Evolutionary conservation across 2,113 vertebrate genomes (phyloP).

Genomic region (Engraulis encrasicolus): DNA sequence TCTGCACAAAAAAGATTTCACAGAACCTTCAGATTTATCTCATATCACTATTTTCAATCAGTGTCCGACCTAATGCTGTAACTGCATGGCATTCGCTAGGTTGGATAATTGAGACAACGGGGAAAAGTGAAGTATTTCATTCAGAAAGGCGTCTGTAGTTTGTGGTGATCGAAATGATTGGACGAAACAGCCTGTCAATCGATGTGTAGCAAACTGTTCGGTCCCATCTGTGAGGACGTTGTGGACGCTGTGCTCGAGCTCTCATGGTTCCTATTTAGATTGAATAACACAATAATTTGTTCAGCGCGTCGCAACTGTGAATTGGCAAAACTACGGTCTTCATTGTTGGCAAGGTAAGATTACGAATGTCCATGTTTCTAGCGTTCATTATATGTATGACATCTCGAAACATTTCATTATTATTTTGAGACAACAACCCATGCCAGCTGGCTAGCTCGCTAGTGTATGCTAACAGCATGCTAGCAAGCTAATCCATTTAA

Average conservation of each 20-base stretch:
- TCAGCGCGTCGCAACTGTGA: not conserved
- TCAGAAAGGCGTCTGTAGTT: not conserved
- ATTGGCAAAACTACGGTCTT: not conserved
- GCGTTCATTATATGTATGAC: not conserved
- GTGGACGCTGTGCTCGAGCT: slow-evolving; percentile 11
- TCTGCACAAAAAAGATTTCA: no score
- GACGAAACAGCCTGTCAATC: slow-evolving; percentile 69
- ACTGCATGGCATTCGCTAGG: not conserved
- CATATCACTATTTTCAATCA: no score
- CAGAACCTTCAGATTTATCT: no score
- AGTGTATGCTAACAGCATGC: not conserved
- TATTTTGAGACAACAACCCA: not conserved
- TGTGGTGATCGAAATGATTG: slow-evolving; percentile 55
- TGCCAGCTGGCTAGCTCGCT: slow-evolving; percentile 1
- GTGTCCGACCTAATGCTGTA: not conserved
- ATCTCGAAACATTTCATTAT: not conserved
- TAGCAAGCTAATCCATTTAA: slow-evolving; percentile 5
- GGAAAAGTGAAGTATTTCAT: not conserved
- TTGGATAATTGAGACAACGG: not conserved
- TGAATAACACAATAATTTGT: slow-evolving; percentile 44
- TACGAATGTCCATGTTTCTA: not conserved
- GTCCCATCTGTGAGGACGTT: slow-evolving; percentile 35
- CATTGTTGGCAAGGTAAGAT: slow-evolving; percentile 8
- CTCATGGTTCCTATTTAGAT: slow-evolving; percentile 44
- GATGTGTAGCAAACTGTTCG: not conserved